These are phyloP conservation scores for Muricea muricata DNA, from an alignment of 92 coral and sea anemone genomes.

Conservation along the genomic window DNA sequence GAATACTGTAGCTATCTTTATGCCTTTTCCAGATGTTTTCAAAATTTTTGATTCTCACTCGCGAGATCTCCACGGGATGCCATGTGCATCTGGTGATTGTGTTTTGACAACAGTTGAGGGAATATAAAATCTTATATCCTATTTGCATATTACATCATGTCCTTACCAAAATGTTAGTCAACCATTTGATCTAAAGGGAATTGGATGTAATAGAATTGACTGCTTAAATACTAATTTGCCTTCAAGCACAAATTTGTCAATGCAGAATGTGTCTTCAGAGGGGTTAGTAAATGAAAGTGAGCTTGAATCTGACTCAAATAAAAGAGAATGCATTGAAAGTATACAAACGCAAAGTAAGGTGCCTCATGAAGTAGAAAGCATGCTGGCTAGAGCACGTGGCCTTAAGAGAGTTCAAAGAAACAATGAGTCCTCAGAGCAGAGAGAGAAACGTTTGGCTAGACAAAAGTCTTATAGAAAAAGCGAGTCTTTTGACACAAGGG, in stretches of 20 bases:
- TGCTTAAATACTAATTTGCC: neutral
- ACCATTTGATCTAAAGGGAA: conserved; percentile 5
- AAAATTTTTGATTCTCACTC: too few species aligned
- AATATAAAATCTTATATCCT: neutral
- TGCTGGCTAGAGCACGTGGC: neutral
- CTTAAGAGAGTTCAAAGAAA: neutral
- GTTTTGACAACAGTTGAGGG: neutral
- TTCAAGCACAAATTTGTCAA: neutral
- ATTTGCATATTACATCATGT: neutral
- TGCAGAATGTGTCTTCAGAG: neutral
- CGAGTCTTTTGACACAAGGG: neutral
- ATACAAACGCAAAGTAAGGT: neutral
- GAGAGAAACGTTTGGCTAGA: neutral
- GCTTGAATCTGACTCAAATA: neutral
- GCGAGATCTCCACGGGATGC: conserved; percentile 1
- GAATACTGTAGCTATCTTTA: too few species aligned
- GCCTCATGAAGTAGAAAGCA: neutral
- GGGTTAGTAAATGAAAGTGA: neutral
- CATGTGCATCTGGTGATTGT: neutral
- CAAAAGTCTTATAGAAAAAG: neutral
- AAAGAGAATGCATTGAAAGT: neutral
- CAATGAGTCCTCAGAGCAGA: neutral
- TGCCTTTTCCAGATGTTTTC: too few species aligned
- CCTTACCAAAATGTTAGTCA: neutral
- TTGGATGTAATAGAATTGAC: neutral